Evolutionary conservation across 2,797 vertebrate species (phyloP), one percentile per base, ranked within the genome.

Genomic region (Phaenicophaeus curvirostris): DNA sequence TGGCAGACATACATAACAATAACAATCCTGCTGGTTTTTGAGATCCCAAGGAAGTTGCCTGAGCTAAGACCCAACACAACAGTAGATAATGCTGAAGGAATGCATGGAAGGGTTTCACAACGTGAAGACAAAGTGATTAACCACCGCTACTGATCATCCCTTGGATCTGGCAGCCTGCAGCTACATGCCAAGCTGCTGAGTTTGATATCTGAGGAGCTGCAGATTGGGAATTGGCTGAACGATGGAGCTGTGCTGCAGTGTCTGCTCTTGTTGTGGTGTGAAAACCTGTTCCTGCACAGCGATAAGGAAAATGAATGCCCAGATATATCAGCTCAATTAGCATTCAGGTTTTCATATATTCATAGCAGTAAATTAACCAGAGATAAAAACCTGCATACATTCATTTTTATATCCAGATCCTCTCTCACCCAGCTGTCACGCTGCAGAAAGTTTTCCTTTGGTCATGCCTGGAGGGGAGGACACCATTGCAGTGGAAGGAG

Each of bases 261-360:
- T 33, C 63, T 72, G 63, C 51, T 42, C 48, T 53, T 12, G 25
- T 53, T 24, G 51, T 30, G n/a, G 27, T 58, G 16, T 15, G 19
- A 55, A 87, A 87, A 42, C 63, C 73, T 53, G 0, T 41, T 87
- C 57, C 65, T 41, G 27, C 5, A 2, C 2, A 0, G 42, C 0
- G 0, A 8, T 28, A 27, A 68, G 68, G 50, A 74, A 76, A 74
- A 33, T 8, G 11, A 69, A 67, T 44, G 33, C 33, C 37, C 18
- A 55, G 53, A 13, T 15, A 6, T 13, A 42, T 13, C 66, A 24
- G 39, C 37, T 81, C 59, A 27, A 3, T 77, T 54, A 81, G 23
- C 20, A 8, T 59, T 69, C 35, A 5, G 17, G 15, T 35, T 90
- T 78, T 66, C 20, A 2, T 31, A 8, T 8, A 55, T 39, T 59